A percentile compares a stretch with the other conserved stretches of the same genome.
These are phyloP conservation scores for Tachysurus vachellii DNA, from an alignment of 2,113 vertebrate species.

Conservation along the genomic window DNA sequence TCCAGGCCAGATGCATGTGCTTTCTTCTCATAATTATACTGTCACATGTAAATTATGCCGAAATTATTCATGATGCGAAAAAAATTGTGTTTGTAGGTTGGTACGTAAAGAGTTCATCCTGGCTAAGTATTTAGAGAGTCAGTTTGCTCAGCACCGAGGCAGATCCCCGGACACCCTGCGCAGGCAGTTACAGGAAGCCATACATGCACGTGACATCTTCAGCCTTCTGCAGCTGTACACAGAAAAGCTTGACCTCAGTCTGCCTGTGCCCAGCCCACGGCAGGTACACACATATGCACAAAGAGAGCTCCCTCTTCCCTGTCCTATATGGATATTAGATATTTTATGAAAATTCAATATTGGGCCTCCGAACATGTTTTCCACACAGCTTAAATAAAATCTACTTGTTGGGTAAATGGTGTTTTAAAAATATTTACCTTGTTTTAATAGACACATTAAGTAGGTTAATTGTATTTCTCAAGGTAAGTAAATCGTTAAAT, in stretches of 20 bases:
- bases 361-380: background rate
- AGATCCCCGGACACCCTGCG: constrained; percentile 49
- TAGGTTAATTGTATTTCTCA: too few species aligned
- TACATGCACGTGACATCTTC: constrained; percentile 65
- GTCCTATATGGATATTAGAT: background rate
- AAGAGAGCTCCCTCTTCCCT: background rate
- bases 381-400: background rate
- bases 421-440: background rate
- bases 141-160: constrained; percentile 62
- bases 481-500: too few species aligned
- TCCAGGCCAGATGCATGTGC: background rate
- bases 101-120: constrained; percentile 71
- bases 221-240: constrained; percentile 70
- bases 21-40: background rate
- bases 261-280: constrained; percentile 61
- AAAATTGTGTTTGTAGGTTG: constrained; percentile 58
- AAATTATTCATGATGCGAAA: background rate
- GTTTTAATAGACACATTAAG: background rate
- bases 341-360: background rate
- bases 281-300: constrained; percentile 61
- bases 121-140: constrained; percentile 71
- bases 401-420: background rate
- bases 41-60: background rate
- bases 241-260: constrained; percentile 66
- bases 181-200: constrained; percentile 59